Evolutionary conservation across 2,888 invertebrate genomes (phyloP), one percentile per base, ranked within the genome.

Genomic region (Lydus trimaculatus): DNA sequence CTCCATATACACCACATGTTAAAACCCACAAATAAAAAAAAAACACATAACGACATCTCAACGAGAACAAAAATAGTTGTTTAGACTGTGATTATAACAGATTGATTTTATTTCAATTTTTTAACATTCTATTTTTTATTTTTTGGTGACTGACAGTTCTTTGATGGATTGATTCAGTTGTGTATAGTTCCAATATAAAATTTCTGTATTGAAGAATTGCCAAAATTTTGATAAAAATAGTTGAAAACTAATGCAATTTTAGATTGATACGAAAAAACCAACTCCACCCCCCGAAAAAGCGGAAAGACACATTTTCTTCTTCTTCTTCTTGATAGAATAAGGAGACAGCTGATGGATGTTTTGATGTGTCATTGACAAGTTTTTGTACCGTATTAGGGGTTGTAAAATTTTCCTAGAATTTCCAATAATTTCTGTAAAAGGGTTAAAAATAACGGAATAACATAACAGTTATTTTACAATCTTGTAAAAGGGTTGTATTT

Each of bases 91-190:
- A 74, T 68, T 48, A 23, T 20, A 31, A 36, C 13, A 28, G 36
- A 25, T 52, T 8, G 11, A 48, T n/a, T 28, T 17, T 64, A 33
- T 20, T 28, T 13, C 48, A 59, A 15, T 61, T 62, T 31, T 77
- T 76, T 58, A 66, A 78, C 78, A 76, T 73, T 79, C 81, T 75
- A 48, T 43, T 62, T 39, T 62, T 71, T 76, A n/a, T n/a, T n/a
- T n/a, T n/a, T n/a, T n/a, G n/a, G n/a, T n/a, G 81, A 81, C 80
- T 82, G 82, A 81, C 81, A 78, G 73, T 71, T 79, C 79, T 82
- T 82, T 82, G 81, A 82, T 80, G 76, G 81, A 78, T 79, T 75
- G 78, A 76, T 76, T 76, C 72, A 72, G 72, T 63, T 69, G 58
- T 69, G 58, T 70, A 62, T 20, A 20, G 48, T 48, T 48, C 20